Evolutionary conservation across 2,888 invertebrate species (phyloP).

Genomic region (Eupithecia insigniata): DNA sequence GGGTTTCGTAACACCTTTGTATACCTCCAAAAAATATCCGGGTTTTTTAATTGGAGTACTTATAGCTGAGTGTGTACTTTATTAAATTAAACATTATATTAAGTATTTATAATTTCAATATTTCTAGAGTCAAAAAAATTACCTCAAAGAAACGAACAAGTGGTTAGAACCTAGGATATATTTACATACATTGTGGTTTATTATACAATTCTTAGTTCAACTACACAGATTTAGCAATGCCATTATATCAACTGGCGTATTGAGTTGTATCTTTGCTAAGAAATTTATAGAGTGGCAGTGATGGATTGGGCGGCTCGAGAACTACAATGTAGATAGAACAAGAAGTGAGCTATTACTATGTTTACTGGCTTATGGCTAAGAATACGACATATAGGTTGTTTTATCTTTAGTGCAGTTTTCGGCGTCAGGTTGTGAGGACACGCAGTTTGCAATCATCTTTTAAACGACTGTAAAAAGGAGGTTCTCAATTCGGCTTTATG

Average conservation of each 20-base stretch:
- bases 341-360: neutral
- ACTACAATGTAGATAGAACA: constrained; percentile 7
- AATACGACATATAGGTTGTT: neutral
- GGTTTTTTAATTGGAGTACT: too few species aligned
- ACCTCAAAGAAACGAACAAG: too few species aligned
- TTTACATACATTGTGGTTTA: neutral
- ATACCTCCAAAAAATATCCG: too few species aligned
- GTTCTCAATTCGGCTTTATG: too few species aligned
- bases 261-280: constrained; percentile 43
- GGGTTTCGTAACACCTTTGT: too few species aligned
- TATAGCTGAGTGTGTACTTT: too few species aligned
- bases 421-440: too few species aligned
- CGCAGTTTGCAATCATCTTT: too few species aligned
- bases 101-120: too few species aligned
- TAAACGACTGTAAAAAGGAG: too few species aligned
- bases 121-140: too few species aligned
- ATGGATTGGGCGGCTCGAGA: constrained; percentile 46
- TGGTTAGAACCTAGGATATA: neutral
- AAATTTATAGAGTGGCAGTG: constrained; percentile 60
- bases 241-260: constrained; percentile 38
- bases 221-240: constrained; percentile 19
- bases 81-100: too few species aligned
- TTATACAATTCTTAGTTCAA: neutral
- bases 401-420: neutral
- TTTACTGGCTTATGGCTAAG: neutral